These are phyloP conservation scores for Plodia interpunctella DNA, from an alignment of 1,140 invertebrate genomes.

Conservation along the genomic window DNA sequence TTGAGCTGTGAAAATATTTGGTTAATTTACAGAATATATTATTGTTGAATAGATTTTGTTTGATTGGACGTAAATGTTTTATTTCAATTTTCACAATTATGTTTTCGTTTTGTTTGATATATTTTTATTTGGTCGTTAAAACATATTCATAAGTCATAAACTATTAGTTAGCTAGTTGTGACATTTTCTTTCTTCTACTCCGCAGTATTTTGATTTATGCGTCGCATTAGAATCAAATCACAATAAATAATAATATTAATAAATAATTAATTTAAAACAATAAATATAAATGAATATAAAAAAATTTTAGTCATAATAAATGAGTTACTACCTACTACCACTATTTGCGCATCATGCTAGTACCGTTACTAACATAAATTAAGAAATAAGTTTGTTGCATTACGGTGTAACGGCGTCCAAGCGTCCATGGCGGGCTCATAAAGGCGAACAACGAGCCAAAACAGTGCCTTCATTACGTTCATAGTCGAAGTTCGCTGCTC, in stretches of 20 bases:
- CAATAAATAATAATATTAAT: too few species aligned
- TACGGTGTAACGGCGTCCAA: conserved; percentile 19
- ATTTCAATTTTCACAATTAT: not conserved
- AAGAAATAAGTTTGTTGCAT: conserved; percentile 1
- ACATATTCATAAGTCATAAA: too few species aligned
- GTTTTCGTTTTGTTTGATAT: not conserved
- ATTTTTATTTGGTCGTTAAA: not conserved
- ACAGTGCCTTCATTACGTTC: conserved; percentile 32
- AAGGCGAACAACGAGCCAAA: conserved; percentile 24
- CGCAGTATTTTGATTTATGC: too few species aligned
- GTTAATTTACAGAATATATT: not conserved
- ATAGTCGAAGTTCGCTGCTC: conserved; percentile 34
- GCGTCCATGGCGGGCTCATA: conserved; percentile 22
- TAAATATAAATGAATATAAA: too few species aligned
- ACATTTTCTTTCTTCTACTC: too few species aligned
- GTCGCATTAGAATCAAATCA: too few species aligned
- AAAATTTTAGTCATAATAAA: not conserved
- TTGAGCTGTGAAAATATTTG: not conserved
- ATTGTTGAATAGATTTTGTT: not conserved
- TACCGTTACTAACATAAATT: too few species aligned
- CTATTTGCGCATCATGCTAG: too few species aligned
- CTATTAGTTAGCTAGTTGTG: too few species aligned
- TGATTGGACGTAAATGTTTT: not conserved
- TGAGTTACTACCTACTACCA: too few species aligned
- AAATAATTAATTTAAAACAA: too few species aligned